phyloP scores from a whole-genome alignment of 2,797 vertebrate species.

The Amblyraja radiata region DNA sequence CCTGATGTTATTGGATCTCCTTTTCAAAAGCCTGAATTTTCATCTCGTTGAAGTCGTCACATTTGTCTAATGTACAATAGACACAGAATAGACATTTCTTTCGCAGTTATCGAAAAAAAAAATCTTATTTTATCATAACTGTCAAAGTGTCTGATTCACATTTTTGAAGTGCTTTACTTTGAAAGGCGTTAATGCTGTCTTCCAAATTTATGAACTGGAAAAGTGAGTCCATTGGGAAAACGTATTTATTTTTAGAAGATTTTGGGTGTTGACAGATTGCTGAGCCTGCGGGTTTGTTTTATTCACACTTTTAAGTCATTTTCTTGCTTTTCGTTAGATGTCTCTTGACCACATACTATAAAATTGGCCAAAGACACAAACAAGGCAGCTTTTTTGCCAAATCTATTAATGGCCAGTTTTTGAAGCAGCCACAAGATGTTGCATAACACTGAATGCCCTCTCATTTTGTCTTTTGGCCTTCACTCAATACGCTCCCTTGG shows the following conservation, averaged over 20 bases:
- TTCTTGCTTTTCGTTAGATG: not conserved
- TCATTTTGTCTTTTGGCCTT: not conserved
- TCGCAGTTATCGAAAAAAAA: not conserved
- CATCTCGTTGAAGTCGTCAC: not conserved
- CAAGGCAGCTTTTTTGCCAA: not conserved
- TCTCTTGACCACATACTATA: not conserved
- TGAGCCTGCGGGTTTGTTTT: not conserved
- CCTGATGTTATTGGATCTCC: slow-evolving; percentile 15
- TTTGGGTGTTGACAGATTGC: not conserved
- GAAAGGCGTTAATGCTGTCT: not conserved
- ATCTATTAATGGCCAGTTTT: not conserved
- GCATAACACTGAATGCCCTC: not conserved
- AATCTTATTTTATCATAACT: not conserved
- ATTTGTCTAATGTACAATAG: not conserved
- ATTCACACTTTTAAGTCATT: not conserved
- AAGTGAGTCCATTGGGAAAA: not conserved
- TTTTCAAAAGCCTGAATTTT: slow-evolving; percentile 18
- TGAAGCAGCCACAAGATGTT: not conserved
- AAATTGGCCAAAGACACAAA: not conserved
- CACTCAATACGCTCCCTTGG: not conserved
- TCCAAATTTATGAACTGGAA: not conserved
- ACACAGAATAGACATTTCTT: not conserved
- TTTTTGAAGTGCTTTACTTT: not conserved
- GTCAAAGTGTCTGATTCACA: not conserved
- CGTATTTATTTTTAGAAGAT: not conserved